Evolutionary conservation across 1,140 invertebrate genomes (phyloP).

Genomic region (Cardiocondyla obscurior): DNA sequence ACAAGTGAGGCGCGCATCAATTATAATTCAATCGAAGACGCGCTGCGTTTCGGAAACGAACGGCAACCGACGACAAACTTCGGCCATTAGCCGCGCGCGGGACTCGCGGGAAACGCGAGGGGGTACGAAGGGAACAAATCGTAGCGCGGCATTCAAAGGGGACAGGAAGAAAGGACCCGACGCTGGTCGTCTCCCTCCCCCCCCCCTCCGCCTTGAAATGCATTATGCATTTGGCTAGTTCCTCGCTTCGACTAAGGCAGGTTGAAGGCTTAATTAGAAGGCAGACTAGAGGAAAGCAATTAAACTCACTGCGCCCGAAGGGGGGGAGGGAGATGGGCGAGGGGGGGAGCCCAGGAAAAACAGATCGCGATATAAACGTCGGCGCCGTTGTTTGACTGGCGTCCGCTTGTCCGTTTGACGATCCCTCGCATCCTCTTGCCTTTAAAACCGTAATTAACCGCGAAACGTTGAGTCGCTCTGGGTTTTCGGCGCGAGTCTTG

Average conservation of each 20-base stretch:
- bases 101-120: slow-evolving; percentile 3
- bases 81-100: slow-evolving; percentile 10
- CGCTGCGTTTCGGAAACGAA: slow-evolving; percentile 19
- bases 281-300: slow-evolving; percentile 76
- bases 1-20: slow-evolving; percentile 22
- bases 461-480: neutral
- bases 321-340: no score
- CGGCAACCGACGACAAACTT: slow-evolving; percentile 26
- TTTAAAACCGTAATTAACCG: slow-evolving; percentile 20
- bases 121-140: slow-evolving; percentile 37
- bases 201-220: slow-evolving; percentile 79
- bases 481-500: neutral
- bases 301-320: slow-evolving; percentile 62
- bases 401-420: slow-evolving; percentile 23
- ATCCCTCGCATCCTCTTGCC: neutral
- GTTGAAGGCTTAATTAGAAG: slow-evolving; percentile 78
- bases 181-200: no score
- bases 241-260: slow-evolving; percentile 59
- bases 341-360: no score
- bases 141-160: neutral
- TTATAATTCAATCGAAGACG: slow-evolving; percentile 50
- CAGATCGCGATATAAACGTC: slow-evolving; percentile 48
- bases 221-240: slow-evolving; percentile 79
- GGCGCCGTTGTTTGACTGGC: slow-evolving; percentile 5
- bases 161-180: slow-evolving; percentile 57